Evolutionary conservation across 2,113 vertebrate species (phyloP), one percentile per base, ranked within the genome.

Genomic region (Galemys pyrenaicus): DNA sequence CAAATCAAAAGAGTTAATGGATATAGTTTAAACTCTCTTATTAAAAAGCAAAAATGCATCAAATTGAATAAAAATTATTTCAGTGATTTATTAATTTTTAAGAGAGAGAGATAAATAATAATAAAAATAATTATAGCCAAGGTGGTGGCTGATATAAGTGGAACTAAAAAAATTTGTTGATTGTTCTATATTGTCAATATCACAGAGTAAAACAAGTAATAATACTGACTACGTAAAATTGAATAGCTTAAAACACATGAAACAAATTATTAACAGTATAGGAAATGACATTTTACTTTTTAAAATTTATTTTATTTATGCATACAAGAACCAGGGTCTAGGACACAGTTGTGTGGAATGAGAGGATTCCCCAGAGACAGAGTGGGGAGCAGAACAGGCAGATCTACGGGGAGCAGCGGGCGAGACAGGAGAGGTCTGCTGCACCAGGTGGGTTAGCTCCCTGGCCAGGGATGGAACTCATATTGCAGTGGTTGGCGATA

Each of bases 31-130:
- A 82, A 78, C 1, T 44, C 1, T 6, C 30, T n/a, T 56, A 17
- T 54, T 84, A 70, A 64, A 94, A 58, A 84, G 24, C 41, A 3
- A 41, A 88, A 92, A 65, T 58, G 6, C 24, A 70, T 83, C 26
- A 26, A 12, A 5, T 4, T 92, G 46, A 78, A 92, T 80, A 49
- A 74, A 87, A 89, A 83, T 62, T 37, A 78, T 39, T 74, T 3
- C 24, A 64, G 6, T 44, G 44, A 74, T 56, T 46, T 85, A 60
- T 77, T 84, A 87, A 41, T 84, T 95, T 75, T 81, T 93, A 81
- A 89, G 32, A 86, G 26, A 41, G 26, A 86, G 32, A 62, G 35
- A 30, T 83, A 86, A 89, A 78, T 56, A 94, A 68, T 44, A 83
- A 67, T 35, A 64, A 4, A 82, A 51, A 92, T 46, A 86, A 79